phyloP scores from a whole-genome alignment of 2,888 invertebrate species.

The Pocota personata region DNA sequence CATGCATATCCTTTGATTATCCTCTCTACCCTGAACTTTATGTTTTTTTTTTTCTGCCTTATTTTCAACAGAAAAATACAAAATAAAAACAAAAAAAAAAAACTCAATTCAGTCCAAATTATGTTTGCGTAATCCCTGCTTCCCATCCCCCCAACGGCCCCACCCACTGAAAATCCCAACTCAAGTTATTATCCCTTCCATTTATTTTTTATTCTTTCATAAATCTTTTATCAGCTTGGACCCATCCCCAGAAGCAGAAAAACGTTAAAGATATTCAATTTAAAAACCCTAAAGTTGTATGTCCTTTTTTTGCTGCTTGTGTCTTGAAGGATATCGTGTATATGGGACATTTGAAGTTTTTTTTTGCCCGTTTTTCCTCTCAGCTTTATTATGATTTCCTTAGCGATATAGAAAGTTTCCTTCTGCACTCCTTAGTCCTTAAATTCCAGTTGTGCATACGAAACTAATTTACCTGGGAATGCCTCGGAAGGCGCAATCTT shows the following conservation, averaged over 20 bases:
- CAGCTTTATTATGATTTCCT: slow-evolving; percentile 45
- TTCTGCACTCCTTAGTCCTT: slow-evolving; percentile 25
- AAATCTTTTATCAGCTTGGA: slow-evolving; percentile 73
- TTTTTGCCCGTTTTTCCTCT: slow-evolving; percentile 11
- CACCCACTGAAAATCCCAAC: slow-evolving; percentile 49
- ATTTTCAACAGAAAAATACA: slow-evolving; percentile 6
- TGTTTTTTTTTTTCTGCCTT: slow-evolving; percentile 9
- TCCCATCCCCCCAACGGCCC: not conserved
- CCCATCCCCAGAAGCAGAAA: slow-evolving; percentile 31
- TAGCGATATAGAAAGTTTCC: not conserved
- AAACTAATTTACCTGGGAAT: slow-evolving; percentile 67
- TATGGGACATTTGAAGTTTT: slow-evolving; percentile 62
- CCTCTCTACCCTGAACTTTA: slow-evolving; percentile 56
- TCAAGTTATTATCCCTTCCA: slow-evolving; percentile 73
- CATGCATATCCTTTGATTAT: slow-evolving; percentile 55
- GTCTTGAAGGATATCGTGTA: slow-evolving; percentile 33
- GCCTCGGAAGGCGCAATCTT: slow-evolving; percentile 42
- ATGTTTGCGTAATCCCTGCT: slow-evolving; percentile 68
- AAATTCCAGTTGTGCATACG: slow-evolving; percentile 56
- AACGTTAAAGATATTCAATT: slow-evolving; percentile 69
- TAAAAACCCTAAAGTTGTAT: slow-evolving; percentile 67
- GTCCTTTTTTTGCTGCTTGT: slow-evolving; percentile 41
- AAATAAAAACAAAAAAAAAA: slow-evolving; percentile 47
- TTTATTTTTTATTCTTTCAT: slow-evolving; percentile 71
- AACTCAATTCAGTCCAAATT: slow-evolving; percentile 71